phyloP scores from a whole-genome alignment of 37 sponge, comb jelly and placozoan genomes.

The Crambe crambe region DNA sequence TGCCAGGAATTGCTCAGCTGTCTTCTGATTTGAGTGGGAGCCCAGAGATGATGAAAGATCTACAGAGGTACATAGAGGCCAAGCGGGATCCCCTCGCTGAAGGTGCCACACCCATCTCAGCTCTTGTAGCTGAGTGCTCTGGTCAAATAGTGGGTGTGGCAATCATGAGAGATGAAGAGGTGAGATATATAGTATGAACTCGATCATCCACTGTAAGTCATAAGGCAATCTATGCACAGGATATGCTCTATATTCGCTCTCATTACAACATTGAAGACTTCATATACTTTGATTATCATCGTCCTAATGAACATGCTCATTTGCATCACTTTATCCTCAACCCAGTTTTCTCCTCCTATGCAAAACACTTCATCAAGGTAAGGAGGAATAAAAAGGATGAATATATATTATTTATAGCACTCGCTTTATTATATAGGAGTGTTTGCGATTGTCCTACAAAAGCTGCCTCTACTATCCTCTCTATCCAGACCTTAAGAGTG shows the following conservation, averaged over 20 bases:
- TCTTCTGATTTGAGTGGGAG: slow-evolving; percentile 9
- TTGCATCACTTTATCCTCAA: slow-evolving; percentile 84
- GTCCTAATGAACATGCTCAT: slow-evolving; percentile 82
- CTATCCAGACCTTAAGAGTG: not conserved
- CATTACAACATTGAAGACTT: slow-evolving; percentile 96
- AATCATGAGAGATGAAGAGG: slow-evolving; percentile 70
- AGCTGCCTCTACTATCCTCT: slow-evolving; percentile 87
- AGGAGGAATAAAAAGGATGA: not conserved
- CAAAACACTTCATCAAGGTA: slow-evolving; percentile 89
- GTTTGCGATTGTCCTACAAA: slow-evolving; percentile 67
- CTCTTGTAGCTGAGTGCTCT: slow-evolving; percentile 75
- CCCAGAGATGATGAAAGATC: slow-evolving; percentile 55
- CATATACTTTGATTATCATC: slow-evolving; percentile 88
- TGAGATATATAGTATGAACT: not conserved
- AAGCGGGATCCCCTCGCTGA: slow-evolving; percentile 59
- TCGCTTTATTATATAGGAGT: slow-evolving; percentile 49
- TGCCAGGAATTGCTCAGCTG: slow-evolving; percentile 29
- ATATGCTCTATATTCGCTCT: slow-evolving; percentile 82
- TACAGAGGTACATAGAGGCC: slow-evolving; percentile 56
- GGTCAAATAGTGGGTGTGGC: slow-evolving; percentile 89
- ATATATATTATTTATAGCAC: not conserved
- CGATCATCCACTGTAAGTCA: too few relatives aligned
- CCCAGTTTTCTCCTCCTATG: slow-evolving; percentile 80
- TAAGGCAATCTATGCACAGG: too few relatives aligned
- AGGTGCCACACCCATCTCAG: slow-evolving; percentile 80